phyloP scores from a whole-genome alignment of 1,140 invertebrate genomes.

The Drosophila ohnishii region DNA sequence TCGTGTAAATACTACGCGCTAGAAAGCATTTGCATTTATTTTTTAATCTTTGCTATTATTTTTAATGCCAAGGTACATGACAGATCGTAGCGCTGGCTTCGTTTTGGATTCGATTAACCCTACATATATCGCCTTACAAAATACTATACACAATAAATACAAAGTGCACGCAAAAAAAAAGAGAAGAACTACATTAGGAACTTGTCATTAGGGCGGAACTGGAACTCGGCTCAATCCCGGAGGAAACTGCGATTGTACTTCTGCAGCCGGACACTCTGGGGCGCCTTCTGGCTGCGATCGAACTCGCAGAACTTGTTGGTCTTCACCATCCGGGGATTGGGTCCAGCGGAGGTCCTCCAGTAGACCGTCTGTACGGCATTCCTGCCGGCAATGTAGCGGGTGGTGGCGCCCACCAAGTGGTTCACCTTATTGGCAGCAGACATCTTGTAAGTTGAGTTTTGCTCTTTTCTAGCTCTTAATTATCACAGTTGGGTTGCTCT shows the following conservation, averaged over 20 bases:
- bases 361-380: slow-evolving; percentile 89
- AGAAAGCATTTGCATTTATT: slow-evolving; percentile 54
- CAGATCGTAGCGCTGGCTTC: slow-evolving; percentile 36
- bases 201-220: slow-evolving; percentile 27
- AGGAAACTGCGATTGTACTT: slow-evolving; percentile 63
- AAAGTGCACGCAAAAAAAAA: slow-evolving; percentile 26
- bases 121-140: slow-evolving; percentile 27
- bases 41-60: slow-evolving; percentile 39
- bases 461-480: neutral
- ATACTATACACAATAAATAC: slow-evolving; percentile 45
- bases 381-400: slow-evolving; percentile 87
- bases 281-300: slow-evolving; percentile 69
- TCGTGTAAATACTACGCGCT: slow-evolving; percentile 41
- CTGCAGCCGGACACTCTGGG: slow-evolving; percentile 59
- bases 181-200: slow-evolving; percentile 51
- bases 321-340: slow-evolving; percentile 85
- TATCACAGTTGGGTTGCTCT: slow-evolving; percentile 59
- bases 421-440: slow-evolving; percentile 83
- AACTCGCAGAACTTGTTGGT: slow-evolving; percentile 86
- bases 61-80: slow-evolving; percentile 53
- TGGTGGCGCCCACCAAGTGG: slow-evolving; percentile 85
- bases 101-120: slow-evolving; percentile 30
- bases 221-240: slow-evolving; percentile 11
- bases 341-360: slow-evolving; percentile 85
- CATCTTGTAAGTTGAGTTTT: slow-evolving; percentile 45